These are phyloP conservation scores for Peromyscus melanophrys DNA, from an alignment of 2,797 vertebrate species.

Conservation along the genomic window DNA sequence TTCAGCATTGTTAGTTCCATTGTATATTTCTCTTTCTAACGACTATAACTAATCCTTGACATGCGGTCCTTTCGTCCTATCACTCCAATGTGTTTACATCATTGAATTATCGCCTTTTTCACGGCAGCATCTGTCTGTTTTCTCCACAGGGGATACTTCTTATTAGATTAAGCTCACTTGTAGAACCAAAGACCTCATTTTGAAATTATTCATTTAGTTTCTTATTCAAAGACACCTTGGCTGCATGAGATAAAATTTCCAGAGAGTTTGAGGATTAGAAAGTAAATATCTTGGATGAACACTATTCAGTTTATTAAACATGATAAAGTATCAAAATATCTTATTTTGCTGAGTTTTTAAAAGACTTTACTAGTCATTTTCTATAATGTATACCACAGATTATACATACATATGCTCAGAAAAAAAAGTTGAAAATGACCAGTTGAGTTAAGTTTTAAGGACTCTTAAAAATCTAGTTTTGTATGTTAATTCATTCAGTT, in stretches of 20 bases:
- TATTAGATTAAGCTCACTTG: background rate
- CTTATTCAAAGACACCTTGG: background rate
- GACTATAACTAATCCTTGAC: background rate
- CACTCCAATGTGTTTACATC: background rate
- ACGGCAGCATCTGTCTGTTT: background rate
- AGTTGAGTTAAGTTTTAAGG: background rate
- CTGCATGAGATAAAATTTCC: background rate
- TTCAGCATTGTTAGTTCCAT: background rate
- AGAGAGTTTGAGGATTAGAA: background rate
- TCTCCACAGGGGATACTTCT: background rate
- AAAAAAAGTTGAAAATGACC: background rate
- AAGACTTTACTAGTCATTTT: background rate
- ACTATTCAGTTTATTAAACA: background rate
- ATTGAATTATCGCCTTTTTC: background rate
- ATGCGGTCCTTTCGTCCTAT: background rate
- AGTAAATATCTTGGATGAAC: background rate
- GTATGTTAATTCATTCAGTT: background rate
- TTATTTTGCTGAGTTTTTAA: background rate
- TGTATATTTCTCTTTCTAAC: background rate
- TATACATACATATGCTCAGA: background rate
- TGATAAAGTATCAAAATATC: background rate
- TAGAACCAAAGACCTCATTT: background rate
- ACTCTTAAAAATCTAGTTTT: background rate
- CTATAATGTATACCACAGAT: background rate
- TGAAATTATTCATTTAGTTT: background rate